Evolutionary conservation across 2,888 invertebrate genomes (phyloP).

Genomic region (Gibbula magus): DNA sequence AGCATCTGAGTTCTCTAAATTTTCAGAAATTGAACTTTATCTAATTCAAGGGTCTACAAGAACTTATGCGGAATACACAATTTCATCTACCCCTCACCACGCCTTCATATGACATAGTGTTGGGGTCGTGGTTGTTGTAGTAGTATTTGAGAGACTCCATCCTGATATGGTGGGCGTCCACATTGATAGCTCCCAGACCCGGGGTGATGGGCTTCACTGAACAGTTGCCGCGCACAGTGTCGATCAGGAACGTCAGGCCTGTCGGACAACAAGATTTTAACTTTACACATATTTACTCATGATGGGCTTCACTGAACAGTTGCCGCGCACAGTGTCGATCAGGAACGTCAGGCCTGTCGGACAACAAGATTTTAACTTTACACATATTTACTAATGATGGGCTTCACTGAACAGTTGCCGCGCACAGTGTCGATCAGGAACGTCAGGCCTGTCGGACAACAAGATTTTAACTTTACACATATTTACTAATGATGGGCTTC

Average conservation of each 20-base stretch:
- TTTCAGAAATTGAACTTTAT: no score
- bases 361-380: no score
- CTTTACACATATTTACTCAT: background rate
- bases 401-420: constrained; percentile 49
- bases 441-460: constrained; percentile 44
- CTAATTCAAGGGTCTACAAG: no score
- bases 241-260: constrained; percentile 56
- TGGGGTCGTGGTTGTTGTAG: constrained; percentile 46
- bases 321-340: constrained; percentile 46
- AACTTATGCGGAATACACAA: no score
- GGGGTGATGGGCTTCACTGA: constrained; percentile 39
- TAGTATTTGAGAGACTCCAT: constrained; percentile 52
- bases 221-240: constrained; percentile 50
- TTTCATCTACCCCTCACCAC: no score
- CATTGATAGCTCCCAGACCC: constrained; percentile 46
- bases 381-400: no score
- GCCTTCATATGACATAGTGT: background rate
- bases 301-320: constrained; percentile 47
- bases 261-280: background rate
- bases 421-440: constrained; percentile 46
- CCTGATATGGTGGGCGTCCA: constrained; percentile 37
- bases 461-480: no score
- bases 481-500: constrained; percentile 40
- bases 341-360: constrained; percentile 52
- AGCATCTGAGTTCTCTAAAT: no score